Percentiles rank a stretch among this genome's conserved stretches.
Conservation (phyloP, 2,797 vertebrate species). For the Acropternis orthonyx region DNA sequence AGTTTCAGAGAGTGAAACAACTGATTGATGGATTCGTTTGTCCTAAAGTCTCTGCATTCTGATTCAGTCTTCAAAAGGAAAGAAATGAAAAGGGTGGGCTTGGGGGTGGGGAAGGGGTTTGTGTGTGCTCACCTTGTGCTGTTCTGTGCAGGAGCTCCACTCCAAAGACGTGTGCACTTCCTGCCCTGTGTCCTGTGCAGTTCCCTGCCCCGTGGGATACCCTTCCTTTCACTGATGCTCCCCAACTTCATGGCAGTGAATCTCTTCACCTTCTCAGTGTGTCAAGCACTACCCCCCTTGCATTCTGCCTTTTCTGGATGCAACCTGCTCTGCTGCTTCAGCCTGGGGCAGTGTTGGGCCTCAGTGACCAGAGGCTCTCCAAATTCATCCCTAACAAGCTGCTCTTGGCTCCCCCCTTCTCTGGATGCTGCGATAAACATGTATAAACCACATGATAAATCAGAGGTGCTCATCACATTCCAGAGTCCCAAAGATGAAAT, state of each 20-base stretch:
- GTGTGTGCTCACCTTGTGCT: background rate
- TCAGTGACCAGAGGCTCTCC: background rate
- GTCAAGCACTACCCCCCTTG: background rate
- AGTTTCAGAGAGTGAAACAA: background rate
- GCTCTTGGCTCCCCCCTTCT: background rate
- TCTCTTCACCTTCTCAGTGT: background rate
- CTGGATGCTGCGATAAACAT: background rate
- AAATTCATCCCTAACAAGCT: background rate
- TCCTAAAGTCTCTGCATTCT: background rate
- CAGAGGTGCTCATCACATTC: background rate
- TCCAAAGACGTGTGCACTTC: rapidly evolving
- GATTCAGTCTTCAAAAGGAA: background rate
- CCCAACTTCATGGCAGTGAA: background rate
- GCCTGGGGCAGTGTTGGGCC: rapidly evolving
- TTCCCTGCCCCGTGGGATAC: background rate
- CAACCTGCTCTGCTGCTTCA: background rate
- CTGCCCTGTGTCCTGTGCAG: background rate
- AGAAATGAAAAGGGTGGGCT: background rate
- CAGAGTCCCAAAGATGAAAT: background rate
- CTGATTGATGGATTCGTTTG: background rate
- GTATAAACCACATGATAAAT: background rate
- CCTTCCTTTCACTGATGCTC: background rate
- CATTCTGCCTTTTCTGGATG: background rate
- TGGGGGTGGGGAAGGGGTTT: background rate
- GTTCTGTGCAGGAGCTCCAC: background rate